A percentile compares a stretch with the other conserved stretches of the same genome.
These are phyloP conservation scores for Margaritifera margaritifera DNA, from an alignment of 2,888 invertebrate genomes.

Conservation along the genomic window DNA sequence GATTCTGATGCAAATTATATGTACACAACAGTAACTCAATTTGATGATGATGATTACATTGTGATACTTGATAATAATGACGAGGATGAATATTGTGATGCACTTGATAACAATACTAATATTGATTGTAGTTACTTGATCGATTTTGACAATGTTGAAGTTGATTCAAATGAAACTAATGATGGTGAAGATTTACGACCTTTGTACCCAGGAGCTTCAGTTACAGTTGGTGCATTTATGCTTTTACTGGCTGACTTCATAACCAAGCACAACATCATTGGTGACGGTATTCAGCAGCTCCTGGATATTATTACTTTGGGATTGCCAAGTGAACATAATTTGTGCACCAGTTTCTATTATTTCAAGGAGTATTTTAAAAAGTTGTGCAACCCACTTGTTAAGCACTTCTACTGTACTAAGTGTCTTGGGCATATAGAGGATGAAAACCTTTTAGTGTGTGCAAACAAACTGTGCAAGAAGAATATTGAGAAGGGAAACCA, in stretches of 20 bases:
- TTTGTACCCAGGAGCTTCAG: conserved; percentile 17
- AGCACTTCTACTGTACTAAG: conserved; percentile 18
- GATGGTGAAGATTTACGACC: conserved; percentile 4
- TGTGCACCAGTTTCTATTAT: conserved; percentile 10
- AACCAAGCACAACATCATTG: conserved; percentile 21
- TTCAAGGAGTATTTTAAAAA: conserved; percentile 17
- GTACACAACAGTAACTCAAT: too few species aligned
- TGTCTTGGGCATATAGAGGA: conserved; percentile 12
- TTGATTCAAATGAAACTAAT: too few species aligned
- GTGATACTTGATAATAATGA: too few species aligned
- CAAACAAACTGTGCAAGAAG: conserved; percentile 6
- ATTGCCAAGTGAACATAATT: conserved; percentile 13
- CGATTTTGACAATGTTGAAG: too few species aligned
- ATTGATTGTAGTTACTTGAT: too few species aligned
- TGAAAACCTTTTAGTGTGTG: not conserved
- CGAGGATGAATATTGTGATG: too few species aligned
- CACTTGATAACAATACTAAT: too few species aligned
- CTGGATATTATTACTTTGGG: conserved; percentile 10
- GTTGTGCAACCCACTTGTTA: conserved; percentile 19
- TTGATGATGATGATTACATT: too few species aligned
- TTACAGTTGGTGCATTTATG: conserved; percentile 29
- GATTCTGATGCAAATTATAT: too few species aligned
- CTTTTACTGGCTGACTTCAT: conserved; percentile 25
- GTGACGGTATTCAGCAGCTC: conserved; percentile 20
- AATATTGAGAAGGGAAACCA: not conserved